Percentiles rank a stretch among this genome's conserved stretches.
These are phyloP conservation scores for Ascidia mentula DNA, from an alignment of 23 tunicate genomes.

Conservation along the genomic window DNA sequence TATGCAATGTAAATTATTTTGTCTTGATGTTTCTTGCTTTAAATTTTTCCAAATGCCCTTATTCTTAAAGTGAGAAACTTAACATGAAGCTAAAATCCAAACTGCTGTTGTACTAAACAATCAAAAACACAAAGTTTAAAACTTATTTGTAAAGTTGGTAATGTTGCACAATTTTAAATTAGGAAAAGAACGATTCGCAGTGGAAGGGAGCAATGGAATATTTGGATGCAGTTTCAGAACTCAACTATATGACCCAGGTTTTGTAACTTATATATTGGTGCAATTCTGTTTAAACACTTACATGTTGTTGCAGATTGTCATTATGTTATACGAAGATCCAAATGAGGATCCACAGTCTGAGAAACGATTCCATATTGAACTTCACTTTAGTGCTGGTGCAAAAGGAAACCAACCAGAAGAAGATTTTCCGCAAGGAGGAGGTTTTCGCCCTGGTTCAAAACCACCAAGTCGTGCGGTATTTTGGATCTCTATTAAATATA, in stretches of 20 bases:
- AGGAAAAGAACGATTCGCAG: constrained; percentile 78
- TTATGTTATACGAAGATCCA: constrained; percentile 98
- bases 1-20: constrained; percentile 77
- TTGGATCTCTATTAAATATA: too few relatives aligned
- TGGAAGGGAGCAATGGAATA: constrained; percentile 96
- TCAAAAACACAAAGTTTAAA: too few relatives aligned
- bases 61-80: too few relatives aligned
- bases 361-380: constrained; percentile 93
- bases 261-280: too few relatives aligned
- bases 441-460: constrained; percentile 81
- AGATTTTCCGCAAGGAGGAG: constrained; percentile 93
- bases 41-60: too few relatives aligned
- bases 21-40: too few relatives aligned
- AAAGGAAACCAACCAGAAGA: constrained; percentile 82
- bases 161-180: too few relatives aligned
- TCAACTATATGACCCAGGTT: constrained; percentile 99
- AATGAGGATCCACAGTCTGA: constrained; percentile 85
- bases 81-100: too few relatives aligned
- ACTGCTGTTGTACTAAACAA: too few relatives aligned
- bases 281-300: too few relatives aligned
- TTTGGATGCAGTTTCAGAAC: constrained; percentile 89
- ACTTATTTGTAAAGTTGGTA: too few relatives aligned
- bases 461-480: constrained; percentile 91
- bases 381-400: constrained; percentile 99
- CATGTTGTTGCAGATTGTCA: constrained; percentile 71